Percentiles rank a stretch among this genome's conserved stretches.
Conservation (phyloP, 35 echinoderm and acorn worm genomes). For the Stichopus chloronotus region DNA sequence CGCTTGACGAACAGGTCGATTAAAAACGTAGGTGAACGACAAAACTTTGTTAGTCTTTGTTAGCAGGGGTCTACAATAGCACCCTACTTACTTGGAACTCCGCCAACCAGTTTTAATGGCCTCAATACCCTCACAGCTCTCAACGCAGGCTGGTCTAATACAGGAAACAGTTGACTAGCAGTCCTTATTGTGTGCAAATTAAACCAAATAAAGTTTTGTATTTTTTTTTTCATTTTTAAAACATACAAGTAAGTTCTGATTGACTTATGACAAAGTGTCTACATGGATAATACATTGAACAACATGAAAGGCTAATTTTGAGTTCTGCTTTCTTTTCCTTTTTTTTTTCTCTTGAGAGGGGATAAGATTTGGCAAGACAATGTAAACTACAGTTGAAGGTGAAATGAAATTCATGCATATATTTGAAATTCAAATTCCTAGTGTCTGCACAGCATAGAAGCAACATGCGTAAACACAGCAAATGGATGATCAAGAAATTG, state of each 20-base stretch:
- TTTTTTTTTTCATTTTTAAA: constrained; percentile 9
- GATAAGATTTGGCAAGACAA: no score
- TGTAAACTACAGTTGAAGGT: no score
- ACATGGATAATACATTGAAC: no score
- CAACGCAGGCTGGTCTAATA: constrained; percentile 80
- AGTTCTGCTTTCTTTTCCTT: no score
- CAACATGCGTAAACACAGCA: neutral
- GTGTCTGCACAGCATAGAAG: neutral
- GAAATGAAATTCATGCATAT: no score
- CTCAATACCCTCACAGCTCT: constrained; percentile 82
- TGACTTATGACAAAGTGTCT: no score
- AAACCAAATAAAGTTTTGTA: constrained; percentile 1
- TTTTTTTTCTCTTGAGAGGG: no score
- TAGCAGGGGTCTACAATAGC: neutral
- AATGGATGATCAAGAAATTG: neutral
- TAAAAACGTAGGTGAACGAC: no score
- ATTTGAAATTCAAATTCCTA: no score
- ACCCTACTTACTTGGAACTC: constrained; percentile 82
- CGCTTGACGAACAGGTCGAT: no score
- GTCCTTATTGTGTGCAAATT: constrained; percentile 47
- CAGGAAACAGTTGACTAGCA: constrained; percentile 60
- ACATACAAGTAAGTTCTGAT: no score
- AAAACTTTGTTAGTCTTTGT: neutral
- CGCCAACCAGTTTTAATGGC: constrained; percentile 93
- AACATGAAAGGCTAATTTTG: no score